phyloP scores from a whole-genome alignment of 1,140 invertebrate species.

The Papilio xuthus region DNA sequence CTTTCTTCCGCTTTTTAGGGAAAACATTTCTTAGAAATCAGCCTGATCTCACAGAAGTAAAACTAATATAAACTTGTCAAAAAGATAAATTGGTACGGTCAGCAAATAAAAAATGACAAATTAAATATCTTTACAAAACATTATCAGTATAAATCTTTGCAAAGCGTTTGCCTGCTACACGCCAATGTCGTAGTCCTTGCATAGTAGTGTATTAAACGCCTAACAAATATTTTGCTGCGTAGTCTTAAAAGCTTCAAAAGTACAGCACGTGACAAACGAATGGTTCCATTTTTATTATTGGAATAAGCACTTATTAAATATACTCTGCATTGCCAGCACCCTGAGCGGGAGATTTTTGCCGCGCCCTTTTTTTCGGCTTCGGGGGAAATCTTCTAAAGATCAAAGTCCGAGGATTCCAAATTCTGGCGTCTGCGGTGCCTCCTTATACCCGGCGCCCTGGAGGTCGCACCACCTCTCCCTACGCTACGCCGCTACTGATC shows the following conservation, averaged over 20 bases:
- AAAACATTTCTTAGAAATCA: background rate
- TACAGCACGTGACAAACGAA: background rate
- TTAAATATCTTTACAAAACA: background rate
- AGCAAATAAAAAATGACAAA: slow-evolving; percentile 8
- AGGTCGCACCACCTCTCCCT: too few relatives aligned
- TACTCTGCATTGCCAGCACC: too few relatives aligned
- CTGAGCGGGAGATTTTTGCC: too few relatives aligned
- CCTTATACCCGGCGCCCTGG: too few relatives aligned
- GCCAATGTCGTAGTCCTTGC: background rate
- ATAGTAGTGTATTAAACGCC: too few relatives aligned
- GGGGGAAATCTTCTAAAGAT: too few relatives aligned
- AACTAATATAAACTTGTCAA: background rate
- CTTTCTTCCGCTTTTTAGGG: background rate
- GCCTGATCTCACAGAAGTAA: background rate
- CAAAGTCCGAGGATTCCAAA: too few relatives aligned
- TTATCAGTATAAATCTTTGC: slow-evolving; percentile 2
- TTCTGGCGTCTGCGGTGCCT: too few relatives aligned
- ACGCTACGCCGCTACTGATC: too few relatives aligned
- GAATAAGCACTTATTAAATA: too few relatives aligned
- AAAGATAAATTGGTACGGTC: background rate
- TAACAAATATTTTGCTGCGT: background rate
- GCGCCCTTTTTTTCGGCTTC: too few relatives aligned
- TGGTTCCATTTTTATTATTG: background rate
- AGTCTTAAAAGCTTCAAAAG: background rate
- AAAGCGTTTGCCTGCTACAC: background rate